Evolutionary conservation across 2,888 invertebrate genomes (phyloP).

Genomic region (Sicus ferrugineus): DNA sequence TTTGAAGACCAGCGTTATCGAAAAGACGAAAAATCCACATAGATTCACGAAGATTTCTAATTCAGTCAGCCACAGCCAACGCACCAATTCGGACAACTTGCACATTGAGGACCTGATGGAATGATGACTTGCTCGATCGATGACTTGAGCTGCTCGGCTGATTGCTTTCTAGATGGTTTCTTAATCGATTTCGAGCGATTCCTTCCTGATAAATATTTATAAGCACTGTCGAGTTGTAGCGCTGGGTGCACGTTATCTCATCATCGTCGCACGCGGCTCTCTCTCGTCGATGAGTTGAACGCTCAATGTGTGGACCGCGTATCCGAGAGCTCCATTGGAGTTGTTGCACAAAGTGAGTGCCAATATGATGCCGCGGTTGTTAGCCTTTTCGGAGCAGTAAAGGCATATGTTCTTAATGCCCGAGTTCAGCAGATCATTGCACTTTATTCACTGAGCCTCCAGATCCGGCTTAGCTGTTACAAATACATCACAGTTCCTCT

Average conservation of each 20-base stretch:
- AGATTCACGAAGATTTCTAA: slow-evolving; percentile 95
- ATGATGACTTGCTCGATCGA: too few relatives aligned
- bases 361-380: slow-evolving; percentile 84
- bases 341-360: slow-evolving; percentile 79
- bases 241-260: slow-evolving; percentile 75
- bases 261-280: slow-evolving; percentile 80
- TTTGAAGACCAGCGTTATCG: slow-evolving; percentile 82
- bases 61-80: slow-evolving; percentile 93
- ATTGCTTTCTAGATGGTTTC: slow-evolving; percentile 35
- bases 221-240: slow-evolving; percentile 85
- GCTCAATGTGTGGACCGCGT: slow-evolving; percentile 87
- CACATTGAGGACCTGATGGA: slow-evolving; percentile 61
- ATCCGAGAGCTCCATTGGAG: slow-evolving; percentile 74
- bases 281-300: slow-evolving; percentile 83
- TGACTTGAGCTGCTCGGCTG: too few relatives aligned
- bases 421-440: slow-evolving; percentile 77
- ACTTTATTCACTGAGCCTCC: too few relatives aligned
- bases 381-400: slow-evolving; percentile 89
- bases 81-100: slow-evolving; percentile 86
- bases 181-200: slow-evolving; percentile 43
- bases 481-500: too few relatives aligned
- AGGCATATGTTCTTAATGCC: slow-evolving; percentile 77
- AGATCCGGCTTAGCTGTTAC: too few relatives aligned
- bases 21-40: slow-evolving; percentile 82
- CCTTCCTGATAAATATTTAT: slow-evolving; percentile 76